Conservation (phyloP, 2,797 vertebrate species). For the Acanthornis magna region DNA sequence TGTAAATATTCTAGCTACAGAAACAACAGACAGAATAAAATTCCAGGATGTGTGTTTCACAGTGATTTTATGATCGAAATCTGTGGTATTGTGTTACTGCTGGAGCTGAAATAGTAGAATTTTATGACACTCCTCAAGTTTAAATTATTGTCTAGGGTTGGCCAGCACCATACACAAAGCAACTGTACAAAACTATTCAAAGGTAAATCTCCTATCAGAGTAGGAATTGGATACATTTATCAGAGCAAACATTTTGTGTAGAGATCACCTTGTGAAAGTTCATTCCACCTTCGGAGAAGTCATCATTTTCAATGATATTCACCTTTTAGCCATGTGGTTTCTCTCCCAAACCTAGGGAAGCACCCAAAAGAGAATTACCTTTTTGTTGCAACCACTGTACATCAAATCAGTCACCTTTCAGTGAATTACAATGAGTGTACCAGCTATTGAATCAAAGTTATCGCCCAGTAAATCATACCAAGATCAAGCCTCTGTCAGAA, state of each 20-base stretch:
- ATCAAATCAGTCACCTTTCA: slow-evolving; percentile 34
- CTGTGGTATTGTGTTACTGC: not conserved
- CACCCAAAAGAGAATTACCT: not conserved
- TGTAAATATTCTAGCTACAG: not conserved
- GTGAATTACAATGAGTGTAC: slow-evolving; percentile 53
- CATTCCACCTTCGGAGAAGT: not conserved
- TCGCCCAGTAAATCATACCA: slow-evolving; percentile 57
- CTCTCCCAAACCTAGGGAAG: not conserved
- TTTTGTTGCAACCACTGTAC: not conserved
- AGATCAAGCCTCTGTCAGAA: slow-evolving; percentile 30
- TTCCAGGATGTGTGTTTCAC: not conserved
- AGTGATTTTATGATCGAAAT: not conserved
- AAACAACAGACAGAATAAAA: not conserved
- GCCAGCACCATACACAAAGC: slow-evolving; percentile 25
- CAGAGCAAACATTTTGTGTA: not conserved
- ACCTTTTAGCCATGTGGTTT: not conserved
- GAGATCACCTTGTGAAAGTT: not conserved
- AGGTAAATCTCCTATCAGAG: not conserved
- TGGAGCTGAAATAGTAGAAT: not conserved
- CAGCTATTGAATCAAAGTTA: slow-evolving; percentile 61
- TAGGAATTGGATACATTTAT: slow-evolving; percentile 36
- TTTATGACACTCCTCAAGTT: not conserved
- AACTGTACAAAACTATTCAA: not conserved
- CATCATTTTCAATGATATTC: not conserved
- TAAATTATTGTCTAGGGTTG: not conserved